Evolutionary conservation across 2,113 vertebrate species (phyloP), one percentile per base, ranked within the genome.

Genomic region (Tachysurus vachellii): DNA sequence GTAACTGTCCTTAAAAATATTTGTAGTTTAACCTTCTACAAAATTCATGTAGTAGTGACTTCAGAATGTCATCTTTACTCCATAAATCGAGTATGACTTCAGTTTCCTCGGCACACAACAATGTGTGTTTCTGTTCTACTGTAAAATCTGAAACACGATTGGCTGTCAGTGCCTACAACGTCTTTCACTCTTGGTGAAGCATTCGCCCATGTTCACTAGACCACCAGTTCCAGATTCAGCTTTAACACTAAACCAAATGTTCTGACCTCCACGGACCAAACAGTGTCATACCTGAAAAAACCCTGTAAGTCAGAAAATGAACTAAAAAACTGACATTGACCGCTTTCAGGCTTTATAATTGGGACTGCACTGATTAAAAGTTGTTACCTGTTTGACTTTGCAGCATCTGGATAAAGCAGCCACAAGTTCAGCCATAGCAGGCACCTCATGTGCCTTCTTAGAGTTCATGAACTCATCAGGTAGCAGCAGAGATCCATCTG

Each of bases 381-480:
- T 23, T n/a, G 42, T 8, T 91, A 98, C 97, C 96, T 99, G 97
- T 61, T 94, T 96, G 92, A 98, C 91, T 80, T 92, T 91, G 92
- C 92, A 98, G 66, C 90, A 92, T 88, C 92, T 94, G 0, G 96
- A 94, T 85, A 98, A 92, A 89, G 85, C 90, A 59, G 93, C 91
- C 80, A 98, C 95, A 64, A 98, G 92, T 87, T 97, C 95, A 80
- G 98, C 97, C 98, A 99, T 98, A 80, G 94, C 92, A 84, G 96
- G 95, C 81, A 99, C 98, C 94, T 99, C 98, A 90, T 99, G 98
- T 21, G 98, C 98, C 86, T 99, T 99, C 92, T 99, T 99, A 82
- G 91, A 94, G 93, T 96, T 99, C 98, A 99, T 99, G 90, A 99
- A 99, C 85, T 97, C 96, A 86, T 96, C 95, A 0, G 94, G 91